Conservation (phyloP, 2,888 invertebrate species). For the Seladonia tumulorum region DNA sequence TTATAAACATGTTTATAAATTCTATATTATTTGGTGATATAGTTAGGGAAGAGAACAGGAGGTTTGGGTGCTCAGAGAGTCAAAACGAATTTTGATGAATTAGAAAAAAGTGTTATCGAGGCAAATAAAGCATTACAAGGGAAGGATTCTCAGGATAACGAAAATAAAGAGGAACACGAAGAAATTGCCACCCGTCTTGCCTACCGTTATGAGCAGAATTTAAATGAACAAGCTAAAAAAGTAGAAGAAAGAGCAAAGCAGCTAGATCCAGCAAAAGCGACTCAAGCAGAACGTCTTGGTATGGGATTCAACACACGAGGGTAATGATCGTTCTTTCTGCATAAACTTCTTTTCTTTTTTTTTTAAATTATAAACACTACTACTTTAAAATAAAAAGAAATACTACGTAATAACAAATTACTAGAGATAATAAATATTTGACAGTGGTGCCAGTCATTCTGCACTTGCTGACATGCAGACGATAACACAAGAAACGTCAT, state of each 20-base stretch:
- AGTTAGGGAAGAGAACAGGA: constrained; percentile 93
- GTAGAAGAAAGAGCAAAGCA: constrained; percentile 90
- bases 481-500: constrained; percentile 92
- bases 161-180: constrained; percentile 89
- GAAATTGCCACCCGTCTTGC: constrained; percentile 89
- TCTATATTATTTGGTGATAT: constrained; percentile 33
- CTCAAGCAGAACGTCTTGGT: constrained; percentile 96
- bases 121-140: constrained; percentile 85
- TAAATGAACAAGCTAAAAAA: constrained; percentile 88
- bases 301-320: constrained; percentile 91
- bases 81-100: constrained; percentile 96
- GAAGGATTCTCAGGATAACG: constrained; percentile 83
- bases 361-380: constrained; percentile 14
- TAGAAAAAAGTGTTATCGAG: constrained; percentile 95
- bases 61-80: constrained; percentile 98
- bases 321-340: constrained; percentile 78
- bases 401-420: constrained; percentile 19
- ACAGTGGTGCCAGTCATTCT: constrained; percentile 92
- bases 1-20: neutral
- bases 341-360: constrained; percentile 11
- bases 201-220: constrained; percentile 88
- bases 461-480: constrained; percentile 95
- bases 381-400: constrained; percentile 20
- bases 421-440: constrained; percentile 35
- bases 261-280: constrained; percentile 92